Evolutionary conservation across 2,113 vertebrate species (phyloP).

Genomic region (Vidua macroura): DNA sequence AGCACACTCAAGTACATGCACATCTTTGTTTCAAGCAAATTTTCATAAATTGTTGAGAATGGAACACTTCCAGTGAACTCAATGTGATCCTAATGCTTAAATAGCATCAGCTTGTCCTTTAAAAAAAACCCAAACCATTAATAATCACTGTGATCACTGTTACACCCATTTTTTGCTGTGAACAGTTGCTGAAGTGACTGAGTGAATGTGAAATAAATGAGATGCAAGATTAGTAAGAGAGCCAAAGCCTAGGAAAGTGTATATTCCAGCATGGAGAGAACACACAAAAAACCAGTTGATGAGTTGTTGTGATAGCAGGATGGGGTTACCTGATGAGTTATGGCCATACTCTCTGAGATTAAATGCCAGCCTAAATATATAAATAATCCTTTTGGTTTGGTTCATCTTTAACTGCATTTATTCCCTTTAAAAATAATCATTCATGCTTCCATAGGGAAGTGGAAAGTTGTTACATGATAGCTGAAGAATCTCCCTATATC

Average conservation of each 20-base stretch:
- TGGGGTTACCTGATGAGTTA: neutral
- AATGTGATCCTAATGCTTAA: neutral
- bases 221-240: neutral
- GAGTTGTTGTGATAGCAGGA: neutral
- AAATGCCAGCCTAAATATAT: neutral
- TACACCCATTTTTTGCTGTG: neutral
- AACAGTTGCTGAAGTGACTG: neutral
- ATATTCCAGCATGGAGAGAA: neutral
- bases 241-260: neutral
- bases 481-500: neutral
- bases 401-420: neutral
- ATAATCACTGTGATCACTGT: neutral
- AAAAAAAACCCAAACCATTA: neutral
- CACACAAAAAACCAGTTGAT: neutral
- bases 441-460: neutral
- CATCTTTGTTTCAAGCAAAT: neutral
- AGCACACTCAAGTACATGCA: neutral
- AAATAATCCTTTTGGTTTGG: neutral
- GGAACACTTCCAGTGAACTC: neutral
- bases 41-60: neutral
- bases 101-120: neutral
- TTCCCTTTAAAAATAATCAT: neutral
- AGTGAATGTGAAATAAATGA: neutral
- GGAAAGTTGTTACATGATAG: neutral
- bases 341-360: neutral